Evolutionary conservation across 2,797 vertebrate species (phyloP).

Genomic region (Sparus aurata): DNA sequence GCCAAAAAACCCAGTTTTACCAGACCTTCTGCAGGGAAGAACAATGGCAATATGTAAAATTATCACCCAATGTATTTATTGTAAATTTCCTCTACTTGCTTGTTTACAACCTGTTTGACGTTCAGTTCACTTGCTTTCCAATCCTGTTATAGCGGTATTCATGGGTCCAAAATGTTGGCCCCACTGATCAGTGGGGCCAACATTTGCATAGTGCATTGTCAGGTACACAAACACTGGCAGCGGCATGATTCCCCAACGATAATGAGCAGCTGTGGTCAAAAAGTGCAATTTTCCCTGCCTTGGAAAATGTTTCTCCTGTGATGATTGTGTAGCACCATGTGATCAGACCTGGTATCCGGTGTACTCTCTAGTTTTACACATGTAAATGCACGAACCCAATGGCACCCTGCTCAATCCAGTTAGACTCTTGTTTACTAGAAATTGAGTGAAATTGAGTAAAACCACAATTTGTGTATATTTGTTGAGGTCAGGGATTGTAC

Average conservation of each 20-base stretch:
- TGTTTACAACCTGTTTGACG: neutral
- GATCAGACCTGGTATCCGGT: neutral
- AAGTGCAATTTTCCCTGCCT: constrained; percentile 30
- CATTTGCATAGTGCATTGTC: neutral
- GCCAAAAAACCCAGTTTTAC: too few species aligned
- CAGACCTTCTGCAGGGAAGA: neutral
- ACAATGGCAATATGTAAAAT: neutral
- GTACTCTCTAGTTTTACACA: neutral
- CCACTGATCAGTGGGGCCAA: neutral
- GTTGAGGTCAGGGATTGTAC: too few species aligned
- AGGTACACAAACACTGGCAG: constrained; percentile 21
- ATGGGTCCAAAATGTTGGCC: neutral
- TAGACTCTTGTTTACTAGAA: neutral
- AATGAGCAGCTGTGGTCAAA: constrained; percentile 39
- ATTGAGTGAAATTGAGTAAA: neutral
- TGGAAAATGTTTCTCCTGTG: constrained; percentile 18
- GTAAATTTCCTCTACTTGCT: neutral
- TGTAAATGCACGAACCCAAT: neutral
- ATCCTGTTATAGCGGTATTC: neutral
- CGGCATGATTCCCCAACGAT: constrained; percentile 16
- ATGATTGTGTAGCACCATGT: neutral
- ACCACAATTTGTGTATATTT: too few species aligned
- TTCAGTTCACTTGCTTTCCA: neutral
- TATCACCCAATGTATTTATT: neutral
- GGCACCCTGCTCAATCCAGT: neutral